Conservation (phyloP, 2,797 vertebrate species). For the Lacerta viridis region DNA sequence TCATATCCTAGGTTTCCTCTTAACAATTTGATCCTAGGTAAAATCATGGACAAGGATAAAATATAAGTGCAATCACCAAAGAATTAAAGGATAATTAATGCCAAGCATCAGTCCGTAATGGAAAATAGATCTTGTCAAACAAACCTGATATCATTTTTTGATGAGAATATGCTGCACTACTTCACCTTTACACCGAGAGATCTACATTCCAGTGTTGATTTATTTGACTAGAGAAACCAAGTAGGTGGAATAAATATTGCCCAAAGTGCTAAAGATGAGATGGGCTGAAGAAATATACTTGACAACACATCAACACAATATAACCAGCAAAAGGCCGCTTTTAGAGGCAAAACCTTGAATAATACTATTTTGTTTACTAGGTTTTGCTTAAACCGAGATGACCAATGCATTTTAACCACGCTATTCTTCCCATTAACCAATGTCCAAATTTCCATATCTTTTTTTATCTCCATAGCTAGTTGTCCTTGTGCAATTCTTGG, state of each 20-base stretch:
- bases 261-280: slow-evolving; percentile 45
- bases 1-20: too few relatives aligned
- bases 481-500: too few relatives aligned
- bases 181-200: slow-evolving; percentile 40
- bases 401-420: too few relatives aligned
- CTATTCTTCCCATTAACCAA: too few relatives aligned
- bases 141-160: slow-evolving; percentile 46
- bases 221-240: slow-evolving; percentile 34
- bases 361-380: slow-evolving; percentile 20
- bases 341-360: slow-evolving; percentile 40
- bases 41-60: slow-evolving; percentile 40
- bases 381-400: slow-evolving; percentile 40
- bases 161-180: slow-evolving; percentile 48
- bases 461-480: too few relatives aligned
- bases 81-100: slow-evolving; percentile 54
- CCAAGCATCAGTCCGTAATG: slow-evolving; percentile 44
- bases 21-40: slow-evolving; percentile 30
- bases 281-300: slow-evolving; percentile 37
- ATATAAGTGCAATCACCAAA: slow-evolving; percentile 41
- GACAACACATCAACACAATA: too few relatives aligned
- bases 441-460: too few relatives aligned
- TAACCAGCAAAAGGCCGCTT: too few relatives aligned
- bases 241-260: slow-evolving; percentile 55
- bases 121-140: slow-evolving; percentile 53
- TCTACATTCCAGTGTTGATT: slow-evolving; percentile 14